Conservation (phyloP, 2,888 invertebrate genomes). For the Resseliella maxima region DNA sequence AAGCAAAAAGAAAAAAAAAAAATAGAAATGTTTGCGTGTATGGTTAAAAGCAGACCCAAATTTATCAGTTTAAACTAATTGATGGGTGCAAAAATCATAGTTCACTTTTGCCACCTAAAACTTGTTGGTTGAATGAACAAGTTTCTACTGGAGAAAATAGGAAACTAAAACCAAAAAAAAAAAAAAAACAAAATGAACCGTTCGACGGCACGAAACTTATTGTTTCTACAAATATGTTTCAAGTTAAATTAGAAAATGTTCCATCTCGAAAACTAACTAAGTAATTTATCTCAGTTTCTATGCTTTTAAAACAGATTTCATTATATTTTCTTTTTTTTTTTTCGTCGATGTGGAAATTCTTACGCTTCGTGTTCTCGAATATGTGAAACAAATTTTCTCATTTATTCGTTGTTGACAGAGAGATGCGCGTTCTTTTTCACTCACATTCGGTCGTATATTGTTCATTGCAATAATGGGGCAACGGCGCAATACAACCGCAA, state of each 20-base stretch:
- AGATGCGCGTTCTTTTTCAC: not conserved
- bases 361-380: not conserved
- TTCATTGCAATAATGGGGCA: conserved; percentile 20
- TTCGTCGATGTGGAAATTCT: not conserved
- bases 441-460: no score
- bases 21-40: no score
- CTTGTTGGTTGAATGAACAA: not conserved
- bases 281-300: not conserved
- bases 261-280: not conserved
- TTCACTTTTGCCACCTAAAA: not conserved
- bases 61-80: not conserved
- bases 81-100: not conserved
- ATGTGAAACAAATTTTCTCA: not conserved
- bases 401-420: not conserved
- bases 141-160: not conserved
- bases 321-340: not conserved
- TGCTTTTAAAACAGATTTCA: not conserved
- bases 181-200: not conserved
- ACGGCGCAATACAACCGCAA: not conserved
- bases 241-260: conserved; percentile 38
- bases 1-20: not conserved
- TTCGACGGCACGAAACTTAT: not conserved
- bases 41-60: no score
- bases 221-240: conserved; percentile 31
- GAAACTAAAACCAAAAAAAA: no score